Percentiles rank a stretch among this genome's conserved stretches.
Evolutionary conservation across 2,113 vertebrate genomes (phyloP).

Genomic region (Neogobius melanostomus): DNA sequence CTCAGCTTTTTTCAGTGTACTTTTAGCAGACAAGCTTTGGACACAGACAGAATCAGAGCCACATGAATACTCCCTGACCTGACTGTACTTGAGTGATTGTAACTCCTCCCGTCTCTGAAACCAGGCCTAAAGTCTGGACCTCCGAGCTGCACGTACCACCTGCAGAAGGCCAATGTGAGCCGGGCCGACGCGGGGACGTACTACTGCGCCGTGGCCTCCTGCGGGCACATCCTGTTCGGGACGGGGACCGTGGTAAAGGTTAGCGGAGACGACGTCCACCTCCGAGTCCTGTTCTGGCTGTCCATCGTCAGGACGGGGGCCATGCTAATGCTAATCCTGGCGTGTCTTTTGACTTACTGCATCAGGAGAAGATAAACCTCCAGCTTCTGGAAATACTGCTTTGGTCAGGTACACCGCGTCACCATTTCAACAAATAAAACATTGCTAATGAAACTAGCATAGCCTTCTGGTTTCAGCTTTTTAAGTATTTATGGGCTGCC

Average conservation of each 20-base stretch:
- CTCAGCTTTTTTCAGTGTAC: no score
- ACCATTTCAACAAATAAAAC: no score
- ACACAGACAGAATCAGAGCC: no score
- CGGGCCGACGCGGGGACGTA: slow-evolving; percentile 43
- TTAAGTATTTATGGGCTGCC: no score
- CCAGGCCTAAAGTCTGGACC: neutral
- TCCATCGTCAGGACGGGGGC: slow-evolving; percentile 27
- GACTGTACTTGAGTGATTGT: no score
- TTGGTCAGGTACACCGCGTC: neutral
- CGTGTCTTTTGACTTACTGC: slow-evolving; percentile 5
- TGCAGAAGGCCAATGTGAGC: slow-evolving; percentile 38
- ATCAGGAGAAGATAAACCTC: neutral
- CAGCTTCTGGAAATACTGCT: neutral
- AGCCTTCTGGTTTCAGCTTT: no score
- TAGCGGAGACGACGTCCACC: neutral
- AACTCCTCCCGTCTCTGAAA: neutral
- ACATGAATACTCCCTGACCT: no score
- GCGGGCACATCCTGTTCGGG: slow-evolving; percentile 52
- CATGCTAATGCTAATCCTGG: slow-evolving; percentile 11
- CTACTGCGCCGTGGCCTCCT: slow-evolving; percentile 52
- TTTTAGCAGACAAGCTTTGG: no score
- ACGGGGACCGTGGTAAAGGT: slow-evolving; percentile 36
- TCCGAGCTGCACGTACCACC: slow-evolving; percentile 48
- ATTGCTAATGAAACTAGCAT: no score
- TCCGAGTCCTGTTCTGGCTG: slow-evolving; percentile 28